A percentile compares a stretch with the other conserved stretches of the same genome.
phyloP scores from a whole-genome alignment of 1,140 invertebrate species.

The Berghia stephanieae region DNA sequence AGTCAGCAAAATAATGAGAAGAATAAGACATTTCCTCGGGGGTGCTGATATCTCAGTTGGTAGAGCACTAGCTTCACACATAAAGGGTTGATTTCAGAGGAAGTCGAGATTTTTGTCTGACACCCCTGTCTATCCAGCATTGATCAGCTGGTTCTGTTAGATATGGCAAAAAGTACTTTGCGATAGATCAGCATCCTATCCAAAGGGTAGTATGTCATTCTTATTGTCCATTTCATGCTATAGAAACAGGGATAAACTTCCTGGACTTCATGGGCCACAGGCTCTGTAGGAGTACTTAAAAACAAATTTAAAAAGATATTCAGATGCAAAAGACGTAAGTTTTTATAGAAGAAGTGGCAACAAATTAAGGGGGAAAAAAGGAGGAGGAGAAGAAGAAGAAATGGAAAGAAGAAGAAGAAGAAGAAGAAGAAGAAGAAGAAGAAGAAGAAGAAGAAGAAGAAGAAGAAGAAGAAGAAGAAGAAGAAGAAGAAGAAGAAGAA shows the following conservation, averaged over 20 bases:
- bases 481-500: background rate
- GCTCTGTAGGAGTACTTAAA: background rate
- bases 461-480: background rate
- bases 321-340: background rate
- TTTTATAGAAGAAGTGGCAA: background rate
- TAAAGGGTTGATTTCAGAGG: too few species aligned
- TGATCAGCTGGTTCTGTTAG: too few species aligned
- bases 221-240: background rate
- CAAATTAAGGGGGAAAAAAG: background rate
- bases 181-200: background rate
- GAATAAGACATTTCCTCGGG: too few species aligned
- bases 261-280: background rate
- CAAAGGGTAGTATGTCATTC: background rate
- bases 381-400: background rate
- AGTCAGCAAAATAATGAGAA: too few species aligned
- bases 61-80: too few species aligned
- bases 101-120: too few species aligned
- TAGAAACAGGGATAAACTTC: background rate
- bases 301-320: background rate
- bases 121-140: too few species aligned
- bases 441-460: background rate
- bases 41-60: too few species aligned
- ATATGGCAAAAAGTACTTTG: background rate
- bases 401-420: background rate
- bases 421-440: background rate